Percentiles rank a stretch among this genome's conserved stretches.
phyloP scores from a whole-genome alignment of 2,113 vertebrate species.

The Oreotrochilus melanogaster region DNA sequence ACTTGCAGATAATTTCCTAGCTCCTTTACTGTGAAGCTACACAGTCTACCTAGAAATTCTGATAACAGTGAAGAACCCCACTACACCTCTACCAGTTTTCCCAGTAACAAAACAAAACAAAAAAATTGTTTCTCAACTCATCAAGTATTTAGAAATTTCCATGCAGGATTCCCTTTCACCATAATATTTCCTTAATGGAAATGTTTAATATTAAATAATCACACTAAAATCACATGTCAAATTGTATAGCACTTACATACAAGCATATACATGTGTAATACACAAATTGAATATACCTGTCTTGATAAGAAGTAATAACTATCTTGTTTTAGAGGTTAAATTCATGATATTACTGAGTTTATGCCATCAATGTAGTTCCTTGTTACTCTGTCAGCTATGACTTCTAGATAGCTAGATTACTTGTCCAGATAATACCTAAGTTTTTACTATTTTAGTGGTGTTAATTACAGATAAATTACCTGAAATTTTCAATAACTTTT shows the following conservation, averaged over 20 bases:
- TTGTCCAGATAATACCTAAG: not conserved
- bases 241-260: not conserved
- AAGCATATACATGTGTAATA: not conserved
- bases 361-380: not conserved
- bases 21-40: not conserved
- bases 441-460: not conserved
- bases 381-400: not conserved
- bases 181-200: not conserved
- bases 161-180: not conserved
- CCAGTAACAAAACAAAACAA: not conserved
- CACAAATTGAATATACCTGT: not conserved
- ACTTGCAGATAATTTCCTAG: not conserved
- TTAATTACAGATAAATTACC: slow-evolving; percentile 29
- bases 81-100: not conserved
- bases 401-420: not conserved
- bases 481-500: not conserved
- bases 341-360: not conserved
- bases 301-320: not conserved
- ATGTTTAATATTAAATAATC: not conserved
- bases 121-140: not conserved
- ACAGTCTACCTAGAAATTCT: not conserved
- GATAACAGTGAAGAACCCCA: not conserved
- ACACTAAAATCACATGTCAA: not conserved
- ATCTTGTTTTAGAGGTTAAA: not conserved
- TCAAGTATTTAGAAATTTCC: not conserved